phyloP scores from a whole-genome alignment of 2,888 invertebrate genomes.

The Heteromyza rotundicornis region DNA sequence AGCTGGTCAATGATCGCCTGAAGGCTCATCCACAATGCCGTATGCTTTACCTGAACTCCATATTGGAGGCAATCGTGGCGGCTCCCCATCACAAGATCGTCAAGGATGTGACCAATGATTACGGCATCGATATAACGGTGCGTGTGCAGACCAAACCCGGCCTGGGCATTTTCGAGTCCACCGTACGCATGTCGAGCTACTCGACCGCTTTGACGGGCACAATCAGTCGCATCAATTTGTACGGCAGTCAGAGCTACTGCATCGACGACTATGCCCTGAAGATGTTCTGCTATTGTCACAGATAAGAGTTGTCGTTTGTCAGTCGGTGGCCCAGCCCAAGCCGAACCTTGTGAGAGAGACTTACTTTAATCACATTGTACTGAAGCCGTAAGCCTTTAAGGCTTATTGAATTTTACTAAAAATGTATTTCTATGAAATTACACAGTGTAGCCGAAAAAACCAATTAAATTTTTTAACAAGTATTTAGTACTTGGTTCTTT shows the following conservation, averaged over 20 bases:
- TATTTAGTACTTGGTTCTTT: not conserved
- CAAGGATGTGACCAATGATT: conserved; percentile 52
- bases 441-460: too few relatives aligned
- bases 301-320: conserved; percentile 41
- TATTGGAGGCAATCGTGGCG: conserved; percentile 73
- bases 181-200: conserved; percentile 66
- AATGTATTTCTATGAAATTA: not conserved
- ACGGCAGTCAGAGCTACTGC: conserved; percentile 81
- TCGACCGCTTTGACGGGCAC: conserved; percentile 66
- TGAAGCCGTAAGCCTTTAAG: not conserved
- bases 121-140: conserved; percentile 61
- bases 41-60: conserved; percentile 67
- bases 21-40: conserved; percentile 71
- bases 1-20: conserved; percentile 71
- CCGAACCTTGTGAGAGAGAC: not conserved
- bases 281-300: conserved; percentile 77
- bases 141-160: conserved; percentile 65
- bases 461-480: too few relatives aligned
- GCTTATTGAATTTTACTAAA: not conserved
- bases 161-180: conserved; percentile 75
- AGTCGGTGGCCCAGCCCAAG: not conserved
- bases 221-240: conserved; percentile 78
- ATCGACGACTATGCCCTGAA: conserved; percentile 77
- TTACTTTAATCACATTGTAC: conserved; percentile 3
- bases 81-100: conserved; percentile 56